A percentile compares a stretch with the other conserved stretches of the same genome.
These are phyloP conservation scores for Cheumatopsyche charites DNA, from an alignment of 1,140 invertebrate species.

Conservation along the genomic window DNA sequence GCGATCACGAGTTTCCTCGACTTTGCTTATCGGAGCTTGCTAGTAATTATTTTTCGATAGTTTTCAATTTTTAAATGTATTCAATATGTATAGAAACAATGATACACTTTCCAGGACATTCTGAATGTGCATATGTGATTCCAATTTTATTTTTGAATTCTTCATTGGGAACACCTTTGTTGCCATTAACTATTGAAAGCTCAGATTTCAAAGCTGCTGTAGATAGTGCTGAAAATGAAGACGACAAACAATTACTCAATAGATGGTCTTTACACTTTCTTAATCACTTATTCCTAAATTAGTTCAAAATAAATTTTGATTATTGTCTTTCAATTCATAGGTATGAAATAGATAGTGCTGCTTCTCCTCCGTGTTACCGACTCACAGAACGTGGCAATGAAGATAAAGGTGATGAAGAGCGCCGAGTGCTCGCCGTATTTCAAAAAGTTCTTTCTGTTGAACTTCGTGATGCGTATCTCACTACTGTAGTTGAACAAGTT, in stretches of 20 bases:
- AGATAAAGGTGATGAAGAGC: constrained; percentile 66
- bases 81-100: not conserved
- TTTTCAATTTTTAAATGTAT: not conserved
- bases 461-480: constrained; percentile 77
- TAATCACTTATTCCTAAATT: not conserved
- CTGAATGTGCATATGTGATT: constrained; percentile 73
- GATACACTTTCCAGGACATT: constrained; percentile 64
- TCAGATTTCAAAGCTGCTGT: constrained; percentile 77
- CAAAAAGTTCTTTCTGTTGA: constrained; percentile 68
- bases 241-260: constrained; percentile 61
- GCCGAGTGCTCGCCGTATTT: constrained; percentile 70
- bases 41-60: constrained; percentile 57
- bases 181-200: constrained; percentile 77
- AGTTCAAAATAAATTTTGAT: not conserved
- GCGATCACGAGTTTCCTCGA: constrained; percentile 75
- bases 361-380: constrained; percentile 74
- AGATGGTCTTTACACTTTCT: constrained; percentile 68
- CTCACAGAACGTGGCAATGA: constrained; percentile 62
- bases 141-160: constrained; percentile 77
- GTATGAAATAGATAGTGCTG: constrained; percentile 56
- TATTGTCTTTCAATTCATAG: constrained; percentile 38
- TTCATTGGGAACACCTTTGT: constrained; percentile 73
- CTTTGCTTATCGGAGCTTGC: constrained; percentile 75
- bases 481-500: constrained; percentile 79
- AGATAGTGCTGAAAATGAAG: constrained; percentile 67